Base-by-base conservation (phyloP, 2,113 vertebrate species). In the Anseranas semipalmata region DNA sequence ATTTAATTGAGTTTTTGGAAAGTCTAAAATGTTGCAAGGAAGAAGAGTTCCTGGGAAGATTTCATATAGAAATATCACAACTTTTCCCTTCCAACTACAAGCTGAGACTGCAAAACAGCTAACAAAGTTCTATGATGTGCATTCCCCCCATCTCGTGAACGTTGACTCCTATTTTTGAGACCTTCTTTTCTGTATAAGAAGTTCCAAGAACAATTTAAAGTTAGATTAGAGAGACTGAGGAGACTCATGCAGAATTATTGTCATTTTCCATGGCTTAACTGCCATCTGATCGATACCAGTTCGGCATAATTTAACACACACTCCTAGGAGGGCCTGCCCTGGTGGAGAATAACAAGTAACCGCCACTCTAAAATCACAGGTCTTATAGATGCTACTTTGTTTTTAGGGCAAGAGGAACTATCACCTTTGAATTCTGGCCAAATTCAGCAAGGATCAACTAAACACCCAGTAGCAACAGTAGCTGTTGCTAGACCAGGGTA, bases 81-180 rank as follows among this genome's bases (percentile, higher is more conserved):
- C 3, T 2, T 33, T 37, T 87, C 27, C 48, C 35, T 88, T 25
- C 45, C 27, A 81, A 79, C 35, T 75, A 60, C 74, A 93, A 68
- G 52, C 17, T 3, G 14, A 89, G 27, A 59, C 48, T 52, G 43
- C 22, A 62, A 24, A 87, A 82, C 25, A 95, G 46, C 24, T 50
- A 43, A 85, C 16, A 55, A 7, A 70, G 20, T 41, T 10, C 9
- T 7, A 79, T 1, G 0, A 37, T 8, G 22, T 6, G 3, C 3
- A 1, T 41, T 52, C 39, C n/a, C 35, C 21, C 48, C 33, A 35
- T 5, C 19, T 35, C 32, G 48, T 7, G 25, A 66, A 73, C 3
- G 3, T 0, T 76, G 50, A 87, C 10, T 63, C 27, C 30, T 58
- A 19, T 24, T 68, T 83, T 66, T 79, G 55, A 92, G 20, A 78